phyloP scores from a whole-genome alignment of 2,797 vertebrate genomes.

The Galago senegalensis region DNA sequence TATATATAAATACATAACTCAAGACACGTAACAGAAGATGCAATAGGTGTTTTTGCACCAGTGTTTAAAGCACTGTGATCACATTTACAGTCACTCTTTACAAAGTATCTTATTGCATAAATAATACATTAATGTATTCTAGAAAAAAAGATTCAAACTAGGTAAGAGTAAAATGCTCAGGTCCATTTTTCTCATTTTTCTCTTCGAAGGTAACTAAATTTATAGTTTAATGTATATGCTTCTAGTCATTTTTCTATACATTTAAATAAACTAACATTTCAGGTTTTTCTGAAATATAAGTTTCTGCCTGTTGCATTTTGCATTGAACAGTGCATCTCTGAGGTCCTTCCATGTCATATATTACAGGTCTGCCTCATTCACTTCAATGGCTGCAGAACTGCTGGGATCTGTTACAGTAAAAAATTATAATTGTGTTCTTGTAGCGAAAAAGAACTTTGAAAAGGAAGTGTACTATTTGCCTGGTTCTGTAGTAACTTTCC shows the following conservation, averaged over 20 bases:
- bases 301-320: slow-evolving; percentile 6
- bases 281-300: neutral
- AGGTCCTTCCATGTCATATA: neutral
- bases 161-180: neutral
- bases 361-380: neutral
- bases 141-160: slow-evolving; percentile 9
- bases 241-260: slow-evolving; percentile 33
- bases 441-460: slow-evolving; percentile 34
- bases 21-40: slow-evolving; percentile 34
- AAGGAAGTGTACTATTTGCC: neutral
- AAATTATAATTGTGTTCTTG: neutral
- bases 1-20: neutral
- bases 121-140: slow-evolving; percentile 47
- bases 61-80: neutral
- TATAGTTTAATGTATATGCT: neutral
- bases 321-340: neutral
- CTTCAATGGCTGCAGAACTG: neutral
- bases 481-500: neutral
- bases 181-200: neutral
- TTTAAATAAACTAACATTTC: neutral
- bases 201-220: neutral
- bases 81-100: neutral
- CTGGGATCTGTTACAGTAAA: neutral
- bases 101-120: slow-evolving; percentile 51
- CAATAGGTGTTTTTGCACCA: neutral